Evolutionary conservation across 2,113 vertebrate genomes (phyloP).

Genomic region (Pycnonotus jocosus): DNA sequence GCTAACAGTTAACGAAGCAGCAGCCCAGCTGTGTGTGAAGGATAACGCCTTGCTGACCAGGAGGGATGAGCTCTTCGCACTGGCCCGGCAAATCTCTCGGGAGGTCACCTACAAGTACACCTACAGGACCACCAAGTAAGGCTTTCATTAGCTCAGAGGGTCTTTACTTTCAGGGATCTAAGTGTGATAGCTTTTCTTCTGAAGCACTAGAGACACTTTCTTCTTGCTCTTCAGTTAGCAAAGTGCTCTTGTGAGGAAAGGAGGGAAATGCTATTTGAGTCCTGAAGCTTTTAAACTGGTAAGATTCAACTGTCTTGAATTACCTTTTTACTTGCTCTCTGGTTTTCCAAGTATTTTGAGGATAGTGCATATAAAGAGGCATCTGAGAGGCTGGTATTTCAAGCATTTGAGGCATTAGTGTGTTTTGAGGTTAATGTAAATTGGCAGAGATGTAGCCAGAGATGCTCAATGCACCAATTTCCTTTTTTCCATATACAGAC

Average conservation of each 20-base stretch:
- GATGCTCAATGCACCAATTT: background rate
- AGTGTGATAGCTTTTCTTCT: background rate
- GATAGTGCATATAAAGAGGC: background rate
- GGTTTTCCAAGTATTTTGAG: background rate
- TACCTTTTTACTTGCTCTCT: background rate
- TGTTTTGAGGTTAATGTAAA: background rate
- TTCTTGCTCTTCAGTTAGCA: background rate
- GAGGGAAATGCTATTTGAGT: background rate
- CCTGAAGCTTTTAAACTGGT: background rate
- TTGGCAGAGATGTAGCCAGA: background rate
- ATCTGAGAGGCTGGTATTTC: background rate
- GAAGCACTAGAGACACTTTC: background rate
- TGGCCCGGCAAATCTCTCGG: conserved; percentile 91
- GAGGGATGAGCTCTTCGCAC: conserved; percentile 90
- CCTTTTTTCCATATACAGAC: background rate
- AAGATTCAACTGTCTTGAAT: background rate
- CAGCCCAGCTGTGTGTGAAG: conserved; percentile 91
- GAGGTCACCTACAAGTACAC: conserved; percentile 98
- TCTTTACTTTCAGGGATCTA: background rate
- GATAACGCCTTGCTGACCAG: conserved; percentile 88
- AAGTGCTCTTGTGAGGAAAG: background rate
- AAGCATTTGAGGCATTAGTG: background rate
- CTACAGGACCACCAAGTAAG: conserved; percentile 94
- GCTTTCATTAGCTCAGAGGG: background rate
- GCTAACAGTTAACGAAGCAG: conserved; percentile 96